Conservation (phyloP, 2,797 vertebrate species). For the Diplodus sargus region DNA sequence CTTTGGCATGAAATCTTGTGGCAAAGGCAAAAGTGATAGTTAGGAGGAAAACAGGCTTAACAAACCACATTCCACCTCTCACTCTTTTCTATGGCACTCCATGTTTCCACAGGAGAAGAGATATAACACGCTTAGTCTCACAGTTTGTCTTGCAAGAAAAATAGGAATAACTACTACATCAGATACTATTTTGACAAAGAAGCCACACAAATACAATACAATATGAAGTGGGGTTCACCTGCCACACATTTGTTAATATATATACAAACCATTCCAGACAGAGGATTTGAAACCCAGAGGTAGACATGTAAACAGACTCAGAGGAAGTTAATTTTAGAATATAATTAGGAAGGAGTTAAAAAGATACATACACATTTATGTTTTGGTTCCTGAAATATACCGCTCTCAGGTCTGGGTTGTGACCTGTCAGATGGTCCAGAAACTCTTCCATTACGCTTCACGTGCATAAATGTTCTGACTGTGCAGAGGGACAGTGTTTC, state of each 20-base stretch:
- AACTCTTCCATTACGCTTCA: neutral
- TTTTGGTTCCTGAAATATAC: neutral
- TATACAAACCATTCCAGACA: neutral
- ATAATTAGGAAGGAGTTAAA: neutral
- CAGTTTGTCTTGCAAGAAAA: neutral
- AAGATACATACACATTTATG: neutral
- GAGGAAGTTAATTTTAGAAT: no score
- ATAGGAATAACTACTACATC: neutral
- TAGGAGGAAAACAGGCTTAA: neutral
- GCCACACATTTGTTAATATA: neutral
- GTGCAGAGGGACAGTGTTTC: no score
- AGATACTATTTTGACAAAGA: neutral
- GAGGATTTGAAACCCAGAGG: neutral
- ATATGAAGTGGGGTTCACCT: neutral
- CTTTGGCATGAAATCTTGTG: neutral
- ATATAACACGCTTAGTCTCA: neutral
- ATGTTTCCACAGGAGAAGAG: neutral
- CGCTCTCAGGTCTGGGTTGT: no score
- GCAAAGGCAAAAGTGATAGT: conserved; percentile 8
- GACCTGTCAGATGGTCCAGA: neutral
- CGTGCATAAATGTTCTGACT: no score
- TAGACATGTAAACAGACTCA: neutral
- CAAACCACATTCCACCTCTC: neutral
- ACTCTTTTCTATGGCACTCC: neutral
- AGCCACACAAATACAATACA: neutral